phyloP scores from a whole-genome alignment of 2,888 invertebrate species.

The Gastrophysa polygoni region DNA sequence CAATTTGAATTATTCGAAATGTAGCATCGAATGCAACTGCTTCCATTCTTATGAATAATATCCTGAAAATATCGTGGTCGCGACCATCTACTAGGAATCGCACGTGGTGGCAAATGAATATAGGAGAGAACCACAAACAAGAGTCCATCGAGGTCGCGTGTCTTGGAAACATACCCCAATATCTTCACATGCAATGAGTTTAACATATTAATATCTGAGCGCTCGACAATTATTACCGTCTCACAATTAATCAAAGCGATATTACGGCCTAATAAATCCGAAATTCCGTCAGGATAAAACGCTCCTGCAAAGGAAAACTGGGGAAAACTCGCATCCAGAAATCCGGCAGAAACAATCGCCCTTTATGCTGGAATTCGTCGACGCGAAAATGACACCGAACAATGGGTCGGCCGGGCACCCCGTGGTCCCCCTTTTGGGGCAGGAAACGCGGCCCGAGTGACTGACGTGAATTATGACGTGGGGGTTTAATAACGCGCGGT shows the following conservation, averaged over 20 bases:
- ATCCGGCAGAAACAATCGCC: conserved; percentile 28
- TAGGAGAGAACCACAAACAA: too few relatives aligned
- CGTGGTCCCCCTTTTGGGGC: conserved; percentile 36
- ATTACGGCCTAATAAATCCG: conserved; percentile 3
- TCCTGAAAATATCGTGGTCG: too few relatives aligned
- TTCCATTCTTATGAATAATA: too few relatives aligned
- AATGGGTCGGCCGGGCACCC: conserved; percentile 42
- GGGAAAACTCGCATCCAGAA: conserved; percentile 16
- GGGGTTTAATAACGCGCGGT: conserved; percentile 17
- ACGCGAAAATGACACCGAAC: conserved; percentile 52
- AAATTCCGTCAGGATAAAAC: conserved; percentile 9
- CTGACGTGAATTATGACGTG: conserved; percentile 49
- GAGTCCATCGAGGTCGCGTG: too few relatives aligned
- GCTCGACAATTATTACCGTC: conserved; percentile 8
- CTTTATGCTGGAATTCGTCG: conserved; percentile 49
- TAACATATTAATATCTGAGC: conserved; percentile 3
- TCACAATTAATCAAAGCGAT: conserved; percentile 13
- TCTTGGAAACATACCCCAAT: too few relatives aligned
- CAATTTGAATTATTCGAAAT: too few relatives aligned
- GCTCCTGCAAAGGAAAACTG: not conserved
- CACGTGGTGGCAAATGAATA: too few relatives aligned
- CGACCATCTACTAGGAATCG: too few relatives aligned
- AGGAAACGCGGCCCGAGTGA: conserved; percentile 46
- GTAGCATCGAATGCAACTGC: too few relatives aligned
- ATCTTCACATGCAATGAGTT: not conserved